Evolutionary conservation across 2,797 vertebrate species (phyloP), one percentile per base, ranked within the genome.

Genomic region (Mycteria americana): DNA sequence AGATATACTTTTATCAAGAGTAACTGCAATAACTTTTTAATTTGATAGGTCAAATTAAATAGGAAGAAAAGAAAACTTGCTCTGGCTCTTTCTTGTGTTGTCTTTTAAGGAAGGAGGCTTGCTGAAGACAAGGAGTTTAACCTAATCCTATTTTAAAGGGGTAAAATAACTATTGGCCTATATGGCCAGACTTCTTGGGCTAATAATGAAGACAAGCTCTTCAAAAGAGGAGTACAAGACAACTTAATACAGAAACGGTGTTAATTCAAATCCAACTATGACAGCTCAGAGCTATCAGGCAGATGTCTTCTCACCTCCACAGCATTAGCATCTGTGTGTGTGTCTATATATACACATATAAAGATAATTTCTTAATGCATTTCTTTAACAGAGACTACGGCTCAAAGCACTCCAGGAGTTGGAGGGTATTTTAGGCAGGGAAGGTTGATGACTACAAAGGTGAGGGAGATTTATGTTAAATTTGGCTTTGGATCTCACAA

Each of bases 301-400:
- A 91, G 78, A 76, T 95, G 30, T 88, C 84, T 91, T 85, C 80
- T 97, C 79, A 92, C 70, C 80, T 94, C 85, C 88, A 84, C 59
- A 93, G 70, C 70, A 85, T 93, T 91, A 2, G 4, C 70, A 94
- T 75, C 41, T 82, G 2, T 86, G 48, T 78, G 25, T 64, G 30
- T 74, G 31, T 77, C n/a, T 79, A 43, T 83, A 88, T 41, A 87
- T 35, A 75, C 3, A 11, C 64, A 64, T 65, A 76, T 48, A 51
- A 93, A 95, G 82, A 88, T 91, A 77, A 83, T 87, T 94, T 87
- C 63, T 89, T 95, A 83, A 74, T 92, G 79, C 2, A 4, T 81
- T 92, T 94, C 54, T 96, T 89, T 70, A 86, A 88, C 23, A 85
- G 72, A 83, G 88, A 59, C 48, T 68, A 75, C 39, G 5, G 2